Conservation (phyloP, 2,113 vertebrate species). For the Falcunculus frontatus region DNA sequence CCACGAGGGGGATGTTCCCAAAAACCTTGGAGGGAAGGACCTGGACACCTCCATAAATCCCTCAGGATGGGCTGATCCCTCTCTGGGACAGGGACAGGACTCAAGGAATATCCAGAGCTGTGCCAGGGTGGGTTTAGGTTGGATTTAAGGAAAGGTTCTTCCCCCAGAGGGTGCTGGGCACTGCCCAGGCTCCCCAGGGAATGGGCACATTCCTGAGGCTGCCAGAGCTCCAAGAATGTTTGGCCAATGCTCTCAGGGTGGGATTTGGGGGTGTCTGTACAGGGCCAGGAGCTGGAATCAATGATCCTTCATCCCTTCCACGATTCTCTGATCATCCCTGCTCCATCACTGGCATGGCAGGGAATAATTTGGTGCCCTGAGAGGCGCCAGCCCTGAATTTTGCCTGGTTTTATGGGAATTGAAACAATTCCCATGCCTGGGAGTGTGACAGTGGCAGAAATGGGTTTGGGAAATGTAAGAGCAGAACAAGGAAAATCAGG, state of each 20-base stretch:
- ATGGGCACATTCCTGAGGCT: neutral
- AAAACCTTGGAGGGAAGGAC: neutral
- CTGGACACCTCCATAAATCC: neutral
- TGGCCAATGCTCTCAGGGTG: neutral
- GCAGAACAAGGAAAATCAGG: too few species aligned
- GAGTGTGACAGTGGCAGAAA: too few species aligned
- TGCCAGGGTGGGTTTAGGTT: neutral
- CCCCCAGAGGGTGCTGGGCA: neutral
- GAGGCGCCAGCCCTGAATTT: too few species aligned
- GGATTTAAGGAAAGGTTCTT: neutral
- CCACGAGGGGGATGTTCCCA: neutral
- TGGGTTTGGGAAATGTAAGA: too few species aligned
- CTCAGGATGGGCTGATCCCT: neutral
- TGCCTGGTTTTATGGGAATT: too few species aligned
- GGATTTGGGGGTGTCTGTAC: neutral
- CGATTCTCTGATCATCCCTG: too few species aligned
- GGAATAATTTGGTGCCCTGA: too few species aligned
- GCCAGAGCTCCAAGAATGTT: neutral
- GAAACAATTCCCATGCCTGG: too few species aligned
- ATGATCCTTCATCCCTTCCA: neutral
- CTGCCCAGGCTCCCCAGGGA: neutral
- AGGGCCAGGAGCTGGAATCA: neutral
- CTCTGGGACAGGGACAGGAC: neutral
- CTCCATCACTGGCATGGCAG: too few species aligned
- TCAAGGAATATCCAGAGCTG: neutral